phyloP scores from a whole-genome alignment of 2,888 invertebrate genomes.

The Lasius fuliginosus region DNA sequence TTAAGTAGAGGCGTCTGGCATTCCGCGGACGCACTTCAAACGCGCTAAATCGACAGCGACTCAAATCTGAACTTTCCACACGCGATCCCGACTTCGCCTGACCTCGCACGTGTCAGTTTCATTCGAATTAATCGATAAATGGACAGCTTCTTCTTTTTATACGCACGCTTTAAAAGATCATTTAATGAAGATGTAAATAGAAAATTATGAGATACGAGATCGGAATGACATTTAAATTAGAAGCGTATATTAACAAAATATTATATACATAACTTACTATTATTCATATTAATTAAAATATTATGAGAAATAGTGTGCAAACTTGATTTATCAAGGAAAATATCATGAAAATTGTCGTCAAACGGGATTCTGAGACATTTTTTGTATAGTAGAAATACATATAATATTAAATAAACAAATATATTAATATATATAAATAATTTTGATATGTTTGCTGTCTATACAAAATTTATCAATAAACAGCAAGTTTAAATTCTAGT shows the following conservation, averaged over 20 bases:
- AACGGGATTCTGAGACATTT: neutral
- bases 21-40: constrained; percentile 62
- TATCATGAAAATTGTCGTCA: neutral
- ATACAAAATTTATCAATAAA: constrained; percentile 1
- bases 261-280: neutral
- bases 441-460: neutral
- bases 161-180: neutral
- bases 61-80: constrained; percentile 35
- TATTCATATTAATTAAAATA: neutral
- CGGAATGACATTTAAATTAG: neutral
- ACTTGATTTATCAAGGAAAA: neutral
- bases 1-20: constrained; percentile 51
- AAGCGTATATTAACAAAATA: neutral
- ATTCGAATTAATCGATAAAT: constrained; percentile 4
- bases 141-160: neutral
- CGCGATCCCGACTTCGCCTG: constrained; percentile 1
- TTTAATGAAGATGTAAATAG: neutral
- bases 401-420: neutral
- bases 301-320: neutral
- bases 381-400: neutral
- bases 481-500: neutral
- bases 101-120: constrained; percentile 15
- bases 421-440: neutral
- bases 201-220: neutral
- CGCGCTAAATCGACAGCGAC: constrained; percentile 58